phyloP scores from a whole-genome alignment of 2,113 vertebrate genomes.

The Rafetus swinhoei region DNA sequence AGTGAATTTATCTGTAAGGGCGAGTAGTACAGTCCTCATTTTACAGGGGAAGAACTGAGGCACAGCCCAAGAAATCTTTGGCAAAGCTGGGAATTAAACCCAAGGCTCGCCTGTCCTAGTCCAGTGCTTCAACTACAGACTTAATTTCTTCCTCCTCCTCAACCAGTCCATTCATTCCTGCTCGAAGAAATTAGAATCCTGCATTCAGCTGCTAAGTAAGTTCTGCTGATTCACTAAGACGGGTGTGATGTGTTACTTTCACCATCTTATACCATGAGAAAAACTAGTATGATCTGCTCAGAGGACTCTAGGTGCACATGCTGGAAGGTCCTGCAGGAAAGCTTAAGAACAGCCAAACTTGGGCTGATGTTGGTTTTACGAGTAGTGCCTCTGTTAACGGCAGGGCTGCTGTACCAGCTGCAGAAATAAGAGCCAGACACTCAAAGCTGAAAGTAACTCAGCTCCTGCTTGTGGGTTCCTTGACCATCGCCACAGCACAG shows the following conservation, averaged over 20 bases:
- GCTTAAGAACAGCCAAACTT: not conserved
- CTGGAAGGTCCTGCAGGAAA: not conserved
- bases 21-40: not conserved
- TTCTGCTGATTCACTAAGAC: not conserved
- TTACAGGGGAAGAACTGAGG: not conserved
- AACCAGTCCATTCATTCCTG: not conserved
- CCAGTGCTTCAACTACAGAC: not conserved
- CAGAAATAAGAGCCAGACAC: too few species aligned
- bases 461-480: not conserved
- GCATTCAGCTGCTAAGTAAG: not conserved
- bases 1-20: not conserved
- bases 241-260: not conserved
- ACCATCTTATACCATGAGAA: not conserved
- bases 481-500: accelerated
- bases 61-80: not conserved
- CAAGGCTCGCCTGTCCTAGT: not conserved
- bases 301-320: not conserved
- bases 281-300: not conserved
- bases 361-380: not conserved
- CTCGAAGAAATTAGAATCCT: not conserved
- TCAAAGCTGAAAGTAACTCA: not conserved
- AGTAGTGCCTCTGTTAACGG: not conserved
- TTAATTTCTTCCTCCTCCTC: not conserved
- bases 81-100: not conserved
- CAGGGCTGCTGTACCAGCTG: accelerated